Percentiles rank a stretch among this genome's conserved stretches.
Conservation (phyloP, 1,140 invertebrate genomes). For the Sweltsa coloradensis region DNA sequence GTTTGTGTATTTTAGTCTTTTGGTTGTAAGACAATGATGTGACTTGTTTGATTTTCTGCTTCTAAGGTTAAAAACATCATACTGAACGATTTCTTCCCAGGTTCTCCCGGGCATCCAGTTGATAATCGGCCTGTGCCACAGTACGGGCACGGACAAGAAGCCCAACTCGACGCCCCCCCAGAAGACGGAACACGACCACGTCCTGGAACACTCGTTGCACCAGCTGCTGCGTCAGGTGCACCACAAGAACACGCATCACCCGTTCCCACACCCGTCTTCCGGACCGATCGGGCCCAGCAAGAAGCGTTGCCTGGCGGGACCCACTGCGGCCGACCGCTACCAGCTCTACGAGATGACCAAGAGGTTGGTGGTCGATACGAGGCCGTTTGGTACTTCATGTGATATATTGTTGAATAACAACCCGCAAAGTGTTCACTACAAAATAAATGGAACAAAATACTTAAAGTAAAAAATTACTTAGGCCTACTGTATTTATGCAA, state of each 20-base stretch:
- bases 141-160: conserved; percentile 47
- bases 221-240: conserved; percentile 85
- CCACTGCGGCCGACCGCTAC: conserved; percentile 72
- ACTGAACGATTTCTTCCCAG: conserved; percentile 39
- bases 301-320: conserved; percentile 77
- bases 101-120: conserved; percentile 85
- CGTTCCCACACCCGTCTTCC: conserved; percentile 87
- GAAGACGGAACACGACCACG: conserved; percentile 84
- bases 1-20: too few species aligned
- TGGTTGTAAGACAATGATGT: too few species aligned
- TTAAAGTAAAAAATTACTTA: too few species aligned
- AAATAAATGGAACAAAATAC: too few species aligned
- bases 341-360: conserved; percentile 81
- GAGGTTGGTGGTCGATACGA: too few species aligned
- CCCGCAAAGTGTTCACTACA: too few species aligned
- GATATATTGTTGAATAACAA: too few species aligned
- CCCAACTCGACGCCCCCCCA: conserved; percentile 29
- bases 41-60: too few species aligned
- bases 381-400: too few species aligned
- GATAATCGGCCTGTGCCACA: conserved; percentile 67
- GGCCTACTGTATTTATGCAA: too few species aligned
- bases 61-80: too few species aligned
- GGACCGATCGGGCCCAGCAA: conserved; percentile 84
- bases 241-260: conserved; percentile 83
- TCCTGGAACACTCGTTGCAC: conserved; percentile 90